phyloP scores from a whole-genome alignment of 2,113 vertebrate genomes.

The Chlorocebus sabaeus region DNA sequence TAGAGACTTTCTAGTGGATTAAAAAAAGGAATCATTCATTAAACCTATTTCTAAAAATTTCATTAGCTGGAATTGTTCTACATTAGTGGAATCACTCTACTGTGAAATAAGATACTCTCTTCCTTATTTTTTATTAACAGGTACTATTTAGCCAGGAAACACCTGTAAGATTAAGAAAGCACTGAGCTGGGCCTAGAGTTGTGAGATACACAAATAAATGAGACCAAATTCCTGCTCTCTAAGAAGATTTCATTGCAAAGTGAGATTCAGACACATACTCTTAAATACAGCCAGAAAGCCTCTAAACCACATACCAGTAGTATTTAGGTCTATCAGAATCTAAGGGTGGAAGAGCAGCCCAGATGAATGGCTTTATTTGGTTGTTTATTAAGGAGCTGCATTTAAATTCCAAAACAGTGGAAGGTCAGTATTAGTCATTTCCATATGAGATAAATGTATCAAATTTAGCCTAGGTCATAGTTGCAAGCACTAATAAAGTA shows the following conservation, averaged over 20 bases:
- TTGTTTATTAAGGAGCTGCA: not conserved
- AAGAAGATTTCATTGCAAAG: not conserved
- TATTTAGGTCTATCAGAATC: not conserved
- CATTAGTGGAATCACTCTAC: not conserved
- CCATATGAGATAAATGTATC: not conserved
- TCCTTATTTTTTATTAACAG: constrained; percentile 17
- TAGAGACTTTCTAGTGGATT: not conserved
- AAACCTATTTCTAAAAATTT: constrained; percentile 35
- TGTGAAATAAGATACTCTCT: not conserved
- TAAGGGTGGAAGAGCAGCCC: not conserved
- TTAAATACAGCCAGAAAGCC: not conserved
- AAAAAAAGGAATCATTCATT: constrained; percentile 7
- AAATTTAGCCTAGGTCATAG: not conserved
- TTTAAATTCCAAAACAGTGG: not conserved
- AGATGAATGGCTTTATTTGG: not conserved
- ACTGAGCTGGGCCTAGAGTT: not conserved
- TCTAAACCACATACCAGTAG: not conserved
- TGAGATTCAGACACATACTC: not conserved
- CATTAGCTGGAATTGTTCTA: not conserved
- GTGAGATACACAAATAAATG: not conserved
- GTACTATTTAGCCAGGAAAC: constrained; percentile 9
- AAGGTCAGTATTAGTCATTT: not conserved
- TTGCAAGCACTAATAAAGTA: not conserved
- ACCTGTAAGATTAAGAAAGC: constrained; percentile 16
- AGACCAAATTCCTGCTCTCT: not conserved